These are phyloP conservation scores for Danionella cerebrum DNA, from an alignment of 2,113 vertebrate species.

Conservation along the genomic window DNA sequence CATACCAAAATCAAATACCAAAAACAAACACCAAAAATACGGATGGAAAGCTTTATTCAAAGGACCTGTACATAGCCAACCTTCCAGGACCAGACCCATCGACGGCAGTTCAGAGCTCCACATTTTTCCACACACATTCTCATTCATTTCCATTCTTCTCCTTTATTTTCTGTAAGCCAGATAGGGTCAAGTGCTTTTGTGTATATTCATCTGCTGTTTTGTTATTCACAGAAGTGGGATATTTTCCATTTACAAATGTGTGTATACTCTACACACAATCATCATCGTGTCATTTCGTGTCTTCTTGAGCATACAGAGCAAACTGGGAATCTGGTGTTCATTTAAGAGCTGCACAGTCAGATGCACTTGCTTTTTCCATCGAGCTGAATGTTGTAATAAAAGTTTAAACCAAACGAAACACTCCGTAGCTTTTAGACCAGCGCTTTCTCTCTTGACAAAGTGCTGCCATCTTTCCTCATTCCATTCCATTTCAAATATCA, in stretches of 20 bases:
- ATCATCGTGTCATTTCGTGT: not conserved
- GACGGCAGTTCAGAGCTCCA: constrained; percentile 6
- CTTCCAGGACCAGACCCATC: constrained; percentile 63
- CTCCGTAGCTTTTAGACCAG: not conserved
- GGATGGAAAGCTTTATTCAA: constrained; percentile 78
- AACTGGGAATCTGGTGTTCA: not conserved
- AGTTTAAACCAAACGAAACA: constrained; percentile 10
- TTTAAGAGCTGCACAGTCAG: not conserved
- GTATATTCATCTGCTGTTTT: not conserved
- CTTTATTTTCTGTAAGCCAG: not conserved
- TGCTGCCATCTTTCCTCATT: not conserved
- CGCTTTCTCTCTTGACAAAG: not conserved
- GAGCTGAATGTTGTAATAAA: constrained; percentile 5
- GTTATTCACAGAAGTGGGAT: not conserved
- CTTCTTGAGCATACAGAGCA: not conserved
- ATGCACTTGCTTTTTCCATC: constrained; percentile 1
- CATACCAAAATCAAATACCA: constrained; percentile 76
- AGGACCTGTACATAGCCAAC: constrained; percentile 72
- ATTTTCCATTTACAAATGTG: constrained; percentile 18
- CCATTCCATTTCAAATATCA: constrained; percentile 40
- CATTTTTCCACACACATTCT: constrained; percentile 39
- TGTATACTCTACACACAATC: not conserved
- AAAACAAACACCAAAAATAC: constrained; percentile 69
- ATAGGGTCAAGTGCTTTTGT: not conserved
- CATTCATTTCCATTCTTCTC: not conserved